Conservation (phyloP, 2,797 vertebrate genomes). For the Takifugu rubripes region DNA sequence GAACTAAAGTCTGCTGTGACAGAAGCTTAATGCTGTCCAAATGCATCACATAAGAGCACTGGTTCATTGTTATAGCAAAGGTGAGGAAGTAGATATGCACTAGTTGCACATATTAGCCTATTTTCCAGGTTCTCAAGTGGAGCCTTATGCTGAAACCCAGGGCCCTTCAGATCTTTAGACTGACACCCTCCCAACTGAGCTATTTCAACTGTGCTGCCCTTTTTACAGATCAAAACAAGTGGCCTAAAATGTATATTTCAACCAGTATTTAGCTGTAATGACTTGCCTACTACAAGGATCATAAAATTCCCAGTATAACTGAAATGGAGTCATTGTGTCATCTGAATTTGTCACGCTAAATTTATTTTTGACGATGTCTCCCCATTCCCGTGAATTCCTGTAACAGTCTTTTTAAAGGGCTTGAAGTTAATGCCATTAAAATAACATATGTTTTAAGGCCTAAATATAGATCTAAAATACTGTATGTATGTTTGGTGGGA, state of each 20-base stretch:
- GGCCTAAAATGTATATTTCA: conserved; percentile 6
- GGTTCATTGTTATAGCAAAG: no score
- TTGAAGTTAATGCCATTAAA: conserved; percentile 19
- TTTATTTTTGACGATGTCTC: conserved; percentile 51
- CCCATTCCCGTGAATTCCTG: conserved; percentile 26
- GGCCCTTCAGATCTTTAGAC: no score
- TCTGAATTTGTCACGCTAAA: conserved; percentile 62
- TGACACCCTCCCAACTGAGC: no score
- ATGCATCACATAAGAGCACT: no score
- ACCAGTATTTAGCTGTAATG: conserved; percentile 58
- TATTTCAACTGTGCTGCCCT: conserved; percentile 1
- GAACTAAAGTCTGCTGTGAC: no score
- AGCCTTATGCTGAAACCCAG: no score
- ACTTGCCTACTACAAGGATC: conserved; percentile 62
- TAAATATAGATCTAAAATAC: conserved; percentile 6
- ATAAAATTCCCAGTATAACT: conserved; percentile 38
- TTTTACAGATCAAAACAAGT: conserved; percentile 14
- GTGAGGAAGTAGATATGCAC: no score
- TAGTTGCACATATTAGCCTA: conserved; percentile 6
- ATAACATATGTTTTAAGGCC: conserved; percentile 5
- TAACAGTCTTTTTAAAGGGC: conserved; percentile 55
- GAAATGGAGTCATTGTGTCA: conserved; percentile 27
- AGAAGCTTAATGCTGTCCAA: no score
- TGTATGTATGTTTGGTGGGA: background rate
- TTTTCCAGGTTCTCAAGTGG: conserved; percentile 44